Evolutionary conservation across 2,113 vertebrate genomes (phyloP).

Genomic region (Xyrauchen texanus): DNA sequence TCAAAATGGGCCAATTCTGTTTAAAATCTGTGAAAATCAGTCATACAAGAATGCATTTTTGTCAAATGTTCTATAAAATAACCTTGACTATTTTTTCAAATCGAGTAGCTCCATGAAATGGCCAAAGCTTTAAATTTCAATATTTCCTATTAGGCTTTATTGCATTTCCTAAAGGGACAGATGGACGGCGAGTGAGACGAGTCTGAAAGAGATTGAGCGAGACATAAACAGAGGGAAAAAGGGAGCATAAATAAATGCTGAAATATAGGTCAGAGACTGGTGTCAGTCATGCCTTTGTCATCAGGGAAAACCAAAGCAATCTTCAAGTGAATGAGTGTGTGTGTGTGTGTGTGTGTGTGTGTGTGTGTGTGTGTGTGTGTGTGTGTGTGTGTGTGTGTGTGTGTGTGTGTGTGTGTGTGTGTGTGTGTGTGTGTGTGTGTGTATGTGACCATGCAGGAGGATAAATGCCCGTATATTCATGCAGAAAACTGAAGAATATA

Average conservation of each 20-base stretch:
- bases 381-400: not conserved
- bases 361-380: too few relatives aligned
- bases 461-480: constrained; percentile 10
- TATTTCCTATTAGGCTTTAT: constrained; percentile 20
- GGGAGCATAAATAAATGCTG: constrained; percentile 35
- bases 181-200: not conserved
- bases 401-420: too few relatives aligned
- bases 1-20: too few relatives aligned
- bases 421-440: not conserved
- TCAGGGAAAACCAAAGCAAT: constrained; percentile 37
- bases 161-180: constrained; percentile 1
- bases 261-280: constrained; percentile 39
- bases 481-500: constrained; percentile 23
- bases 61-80: too few relatives aligned
- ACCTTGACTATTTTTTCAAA: not conserved
- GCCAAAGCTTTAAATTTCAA: constrained; percentile 5
- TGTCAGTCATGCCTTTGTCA: constrained; percentile 28
- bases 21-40: too few relatives aligned
- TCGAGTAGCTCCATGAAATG: not conserved
- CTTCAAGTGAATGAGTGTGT: not conserved
- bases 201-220: not conserved
- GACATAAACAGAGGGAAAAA: constrained; percentile 28
- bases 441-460: constrained; percentile 9
- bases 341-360: too few relatives aligned
- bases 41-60: too few relatives aligned